These are phyloP conservation scores for Ophion ellenae DNA, from an alignment of 2,888 invertebrate genomes.

Conservation along the genomic window DNA sequence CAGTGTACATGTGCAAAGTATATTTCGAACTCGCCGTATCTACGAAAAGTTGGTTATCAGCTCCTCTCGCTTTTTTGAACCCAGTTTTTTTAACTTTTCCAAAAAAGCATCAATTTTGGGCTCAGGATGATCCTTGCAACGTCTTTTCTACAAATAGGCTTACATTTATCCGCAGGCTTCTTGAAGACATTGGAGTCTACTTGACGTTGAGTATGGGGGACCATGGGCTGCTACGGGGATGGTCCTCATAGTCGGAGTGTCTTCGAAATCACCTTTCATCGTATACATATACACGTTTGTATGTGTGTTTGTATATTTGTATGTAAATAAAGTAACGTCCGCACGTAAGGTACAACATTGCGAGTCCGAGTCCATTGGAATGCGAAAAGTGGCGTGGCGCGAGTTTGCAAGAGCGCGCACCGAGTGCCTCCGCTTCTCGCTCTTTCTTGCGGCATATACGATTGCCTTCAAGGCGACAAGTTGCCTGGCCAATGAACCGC, in stretches of 20 bases:
- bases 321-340: conserved; percentile 58
- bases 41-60: background rate
- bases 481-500: conserved; percentile 81
- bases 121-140: background rate
- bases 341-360: conserved; percentile 40
- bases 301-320: conserved; percentile 9
- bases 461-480: conserved; percentile 81
- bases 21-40: background rate
- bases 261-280: background rate
- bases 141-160: background rate
- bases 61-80: background rate
- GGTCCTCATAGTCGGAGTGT: background rate
- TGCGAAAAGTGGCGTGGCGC: conserved; percentile 73
- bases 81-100: background rate
- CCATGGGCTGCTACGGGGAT: too few species aligned
- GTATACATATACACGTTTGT: background rate
- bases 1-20: too few species aligned
- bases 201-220: background rate
- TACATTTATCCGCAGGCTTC: background rate
- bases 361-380: conserved; percentile 70
- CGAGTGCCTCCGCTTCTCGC: conserved; percentile 31
- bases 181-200: background rate
- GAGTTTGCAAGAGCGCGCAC: conserved; percentile 61
- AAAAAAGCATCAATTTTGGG: background rate
- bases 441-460: conserved; percentile 66